Evolutionary conservation across 2,888 invertebrate genomes (phyloP), one percentile per base, ranked within the genome.

Genomic region (Trachelus tabidus): DNA sequence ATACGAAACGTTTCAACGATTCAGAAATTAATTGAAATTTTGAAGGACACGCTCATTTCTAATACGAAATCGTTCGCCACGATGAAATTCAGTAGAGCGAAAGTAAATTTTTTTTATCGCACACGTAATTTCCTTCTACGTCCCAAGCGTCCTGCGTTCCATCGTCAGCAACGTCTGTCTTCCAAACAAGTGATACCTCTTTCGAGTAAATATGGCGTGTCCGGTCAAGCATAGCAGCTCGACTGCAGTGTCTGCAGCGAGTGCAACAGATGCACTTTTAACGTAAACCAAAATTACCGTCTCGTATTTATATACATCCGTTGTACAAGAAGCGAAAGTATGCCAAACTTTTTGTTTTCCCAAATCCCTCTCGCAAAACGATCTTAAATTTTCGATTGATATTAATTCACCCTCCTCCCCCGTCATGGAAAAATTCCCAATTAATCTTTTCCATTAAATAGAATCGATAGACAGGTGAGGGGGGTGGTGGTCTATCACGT

Each of bases 401-500:
- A 23, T 23, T 56, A 23, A 56, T 56, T 23, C 23, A 23, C 23
- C 56, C 56, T 35, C 35, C 35, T 35, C 35, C 23, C 37, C 12
- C 9, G 9, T 23, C 9, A 56, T 56, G 2, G 9, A 56, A 56
- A 23, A 23, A 56, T 23, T 23, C 23, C 6, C 23, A 23, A 6
- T 11, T 11, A 30, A 71, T 71, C 34, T 30, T 30, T 71, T 30
- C 12, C 30, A 30, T 15, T 71, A 71, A 71, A 34, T 11, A 34
- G 4, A 71, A 34, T 56, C 56, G 56, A 34, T 12, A 80, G 76
- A 3, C 12, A 12, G 12, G 35, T 33, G 33, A 33, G 3, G 3
- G 12, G 12, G 3, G 0, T 11, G 35, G 11, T 0, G 35, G 78
- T 79, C 75, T 83, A 85, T 84, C 83, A 83, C 80, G 81, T 85